Percentiles rank a stretch among this genome's conserved stretches.
These are phyloP conservation scores for Ecliptopera silaceata DNA, from an alignment of 2,888 invertebrate species.

Conservation along the genomic window DNA sequence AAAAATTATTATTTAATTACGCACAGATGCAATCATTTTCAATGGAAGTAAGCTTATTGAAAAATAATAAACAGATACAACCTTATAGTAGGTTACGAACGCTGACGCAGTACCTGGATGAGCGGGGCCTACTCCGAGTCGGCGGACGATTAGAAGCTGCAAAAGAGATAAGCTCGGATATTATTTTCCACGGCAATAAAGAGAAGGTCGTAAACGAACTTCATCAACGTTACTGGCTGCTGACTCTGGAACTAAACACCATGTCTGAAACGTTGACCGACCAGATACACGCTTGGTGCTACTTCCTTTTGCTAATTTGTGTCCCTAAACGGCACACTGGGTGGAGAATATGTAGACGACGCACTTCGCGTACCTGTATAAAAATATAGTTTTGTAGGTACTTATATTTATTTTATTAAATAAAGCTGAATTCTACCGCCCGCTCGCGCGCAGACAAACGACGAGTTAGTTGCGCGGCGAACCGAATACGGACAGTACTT, in stretches of 20 bases:
- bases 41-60: neutral
- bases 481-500: too few relatives aligned
- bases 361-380: too few relatives aligned
- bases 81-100: neutral
- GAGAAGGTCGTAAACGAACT: neutral
- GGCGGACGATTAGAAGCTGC: neutral
- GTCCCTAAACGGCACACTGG: too few relatives aligned
- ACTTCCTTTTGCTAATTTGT: too few relatives aligned
- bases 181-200: neutral
- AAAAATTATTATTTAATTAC: neutral
- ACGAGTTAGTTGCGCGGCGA: too few relatives aligned
- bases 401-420: too few relatives aligned
- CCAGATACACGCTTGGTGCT: neutral
- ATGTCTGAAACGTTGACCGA: neutral
- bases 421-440: too few relatives aligned
- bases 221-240: neutral
- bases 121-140: neutral
- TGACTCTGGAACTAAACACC: neutral
- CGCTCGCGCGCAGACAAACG: too few relatives aligned
- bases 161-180: neutral
- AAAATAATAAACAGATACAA: neutral
- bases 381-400: too few relatives aligned
- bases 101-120: neutral
- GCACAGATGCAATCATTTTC: neutral
- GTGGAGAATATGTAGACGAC: too few relatives aligned